A percentile compares a stretch with the other conserved stretches of the same genome.
phyloP scores from a whole-genome alignment of 2,888 invertebrate species.

The Celastrina argiolus region DNA sequence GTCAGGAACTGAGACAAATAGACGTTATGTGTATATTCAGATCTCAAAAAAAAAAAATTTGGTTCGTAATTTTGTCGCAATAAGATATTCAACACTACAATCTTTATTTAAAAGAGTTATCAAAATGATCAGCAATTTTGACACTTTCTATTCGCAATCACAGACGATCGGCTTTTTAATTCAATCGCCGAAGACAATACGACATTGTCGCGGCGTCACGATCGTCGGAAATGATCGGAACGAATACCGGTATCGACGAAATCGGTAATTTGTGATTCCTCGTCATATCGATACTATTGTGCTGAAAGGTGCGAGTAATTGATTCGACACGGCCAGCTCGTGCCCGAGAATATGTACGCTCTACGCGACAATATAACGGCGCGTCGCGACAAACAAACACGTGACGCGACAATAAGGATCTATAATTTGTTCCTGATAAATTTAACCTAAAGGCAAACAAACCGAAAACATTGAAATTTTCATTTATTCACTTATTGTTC shows the following conservation, averaged over 20 bases:
- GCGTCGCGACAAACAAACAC: too few relatives aligned
- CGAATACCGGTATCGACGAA: conserved; percentile 63
- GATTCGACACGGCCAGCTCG: conserved; percentile 61
- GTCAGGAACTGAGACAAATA: too few relatives aligned
- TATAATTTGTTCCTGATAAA: too few relatives aligned
- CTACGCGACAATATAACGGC: background rate
- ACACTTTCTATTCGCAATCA: background rate
- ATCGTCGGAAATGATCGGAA: conserved; percentile 63
- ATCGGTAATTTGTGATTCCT: conserved; percentile 66
- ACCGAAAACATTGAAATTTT: too few relatives aligned
- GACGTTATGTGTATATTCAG: too few relatives aligned
- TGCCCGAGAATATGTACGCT: conserved; percentile 32
- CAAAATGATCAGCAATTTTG: background rate
- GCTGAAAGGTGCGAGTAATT: conserved; percentile 56
- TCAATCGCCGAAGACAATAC: background rate
- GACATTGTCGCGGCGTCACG: conserved; percentile 37
- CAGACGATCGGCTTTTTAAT: background rate
- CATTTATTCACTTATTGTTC: too few relatives aligned
- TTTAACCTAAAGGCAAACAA: too few relatives aligned
- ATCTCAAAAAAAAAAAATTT: too few relatives aligned
- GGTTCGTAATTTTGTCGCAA: too few relatives aligned
- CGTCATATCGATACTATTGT: conserved; percentile 62
- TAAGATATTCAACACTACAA: too few relatives aligned
- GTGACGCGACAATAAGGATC: too few relatives aligned
- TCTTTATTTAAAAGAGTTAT: background rate